Evolutionary conservation across 2,797 vertebrate genomes (phyloP).

Genomic region (Hippocampus kuda): DNA sequence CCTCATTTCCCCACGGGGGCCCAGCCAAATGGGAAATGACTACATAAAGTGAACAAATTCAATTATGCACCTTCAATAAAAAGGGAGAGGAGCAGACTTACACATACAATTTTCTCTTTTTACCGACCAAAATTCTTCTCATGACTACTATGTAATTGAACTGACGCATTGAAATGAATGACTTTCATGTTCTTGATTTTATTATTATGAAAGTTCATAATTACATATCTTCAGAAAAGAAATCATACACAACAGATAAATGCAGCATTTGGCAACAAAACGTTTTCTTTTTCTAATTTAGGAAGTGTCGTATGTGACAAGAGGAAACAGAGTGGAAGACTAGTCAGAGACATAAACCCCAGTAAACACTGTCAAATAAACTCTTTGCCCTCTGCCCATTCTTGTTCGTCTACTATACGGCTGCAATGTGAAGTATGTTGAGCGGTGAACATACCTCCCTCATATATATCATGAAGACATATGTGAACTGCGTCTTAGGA

Average conservation of each 20-base stretch:
- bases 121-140: neutral
- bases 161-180: neutral
- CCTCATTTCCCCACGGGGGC: neutral
- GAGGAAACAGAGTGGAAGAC: neutral
- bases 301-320: neutral
- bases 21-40: neutral
- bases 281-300: neutral
- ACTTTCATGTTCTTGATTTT: neutral
- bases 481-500: conserved; percentile 34
- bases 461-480: conserved; percentile 37
- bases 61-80: neutral
- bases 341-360: neutral
- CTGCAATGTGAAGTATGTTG: conserved; percentile 26
- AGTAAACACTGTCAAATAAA: conserved; percentile 11
- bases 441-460: conserved; percentile 24
- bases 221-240: too few relatives aligned
- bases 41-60: neutral
- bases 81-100: neutral
- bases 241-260: neutral
- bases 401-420: conserved; percentile 11
- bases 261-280: neutral
- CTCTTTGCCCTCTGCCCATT: conserved; percentile 15
- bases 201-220: neutral
- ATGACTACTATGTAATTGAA: neutral
- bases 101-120: neutral